Percentiles rank a stretch among this genome's conserved stretches.
Conservation (phyloP, 2,113 vertebrate genomes). For the human region DNA sequence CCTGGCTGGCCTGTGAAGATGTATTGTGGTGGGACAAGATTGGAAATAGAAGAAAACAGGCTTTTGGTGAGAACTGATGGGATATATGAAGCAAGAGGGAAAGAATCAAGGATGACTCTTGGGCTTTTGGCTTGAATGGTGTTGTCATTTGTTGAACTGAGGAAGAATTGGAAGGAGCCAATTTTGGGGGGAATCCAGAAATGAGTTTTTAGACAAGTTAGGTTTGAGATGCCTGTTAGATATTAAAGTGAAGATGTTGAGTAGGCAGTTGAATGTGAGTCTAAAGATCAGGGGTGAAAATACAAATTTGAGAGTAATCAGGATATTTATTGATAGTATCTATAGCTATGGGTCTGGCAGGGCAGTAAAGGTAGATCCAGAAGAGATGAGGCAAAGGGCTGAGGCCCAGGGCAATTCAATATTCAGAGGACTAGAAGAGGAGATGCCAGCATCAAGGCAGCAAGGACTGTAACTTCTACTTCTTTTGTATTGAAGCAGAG, state of each 20-base stretch:
- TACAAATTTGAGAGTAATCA: not conserved
- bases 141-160: not conserved
- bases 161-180: not conserved
- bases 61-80: not conserved
- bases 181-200: not conserved
- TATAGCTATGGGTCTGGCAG: not conserved
- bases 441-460: not conserved
- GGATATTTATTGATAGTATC: not conserved
- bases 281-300: not conserved
- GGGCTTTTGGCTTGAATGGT: not conserved
- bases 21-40: not conserved
- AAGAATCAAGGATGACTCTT: not conserved
- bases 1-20: not conserved
- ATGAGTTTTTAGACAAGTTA: not conserved
- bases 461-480: not conserved
- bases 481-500: not conserved
- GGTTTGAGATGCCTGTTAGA: not conserved
- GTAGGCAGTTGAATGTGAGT: not conserved
- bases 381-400: not conserved
- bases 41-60: not conserved
- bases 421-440: not conserved
- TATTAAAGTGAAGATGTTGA: not conserved
- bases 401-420: no score
- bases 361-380: not conserved
- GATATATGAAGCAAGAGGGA: not conserved